Evolutionary conservation across 2,888 invertebrate species (phyloP).

Genomic region (Nycteola revayana): DNA sequence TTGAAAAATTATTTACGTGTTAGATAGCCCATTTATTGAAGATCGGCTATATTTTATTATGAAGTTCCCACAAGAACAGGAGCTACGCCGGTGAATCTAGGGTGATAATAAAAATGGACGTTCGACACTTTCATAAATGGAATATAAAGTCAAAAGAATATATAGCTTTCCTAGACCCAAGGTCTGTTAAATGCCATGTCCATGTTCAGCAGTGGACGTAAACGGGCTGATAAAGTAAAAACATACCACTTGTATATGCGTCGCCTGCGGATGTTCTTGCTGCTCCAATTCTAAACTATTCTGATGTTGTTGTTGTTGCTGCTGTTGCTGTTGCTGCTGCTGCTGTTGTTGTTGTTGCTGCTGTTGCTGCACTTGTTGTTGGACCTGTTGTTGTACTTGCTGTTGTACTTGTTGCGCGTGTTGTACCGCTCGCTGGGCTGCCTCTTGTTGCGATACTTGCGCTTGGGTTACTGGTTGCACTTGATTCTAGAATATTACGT

Average conservation of each 20-base stretch:
- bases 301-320: conserved; percentile 58
- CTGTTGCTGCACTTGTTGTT: conserved; percentile 59
- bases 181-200: too few relatives aligned
- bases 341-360: conserved; percentile 54
- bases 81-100: too few relatives aligned
- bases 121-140: too few relatives aligned
- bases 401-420: conserved; percentile 41
- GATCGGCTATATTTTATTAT: too few relatives aligned
- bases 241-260: conserved; percentile 77
- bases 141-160: too few relatives aligned
- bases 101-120: too few relatives aligned
- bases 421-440: conserved; percentile 43
- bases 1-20: too few relatives aligned
- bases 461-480: conserved; percentile 55
- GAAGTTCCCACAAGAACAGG: too few relatives aligned
- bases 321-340: conserved; percentile 50
- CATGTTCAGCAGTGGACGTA: too few relatives aligned
- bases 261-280: conserved; percentile 72
- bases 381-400: conserved; percentile 49
- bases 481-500: conserved; percentile 25
- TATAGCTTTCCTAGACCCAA: too few relatives aligned
- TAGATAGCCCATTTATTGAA: too few relatives aligned
- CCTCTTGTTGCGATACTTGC: conserved; percentile 59
- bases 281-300: conserved; percentile 63
- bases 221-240: too few relatives aligned